Percentiles rank a stretch among this genome's conserved stretches.
phyloP scores from a whole-genome alignment of 2,888 invertebrate genomes.

The Agriopis leucophaearia region DNA sequence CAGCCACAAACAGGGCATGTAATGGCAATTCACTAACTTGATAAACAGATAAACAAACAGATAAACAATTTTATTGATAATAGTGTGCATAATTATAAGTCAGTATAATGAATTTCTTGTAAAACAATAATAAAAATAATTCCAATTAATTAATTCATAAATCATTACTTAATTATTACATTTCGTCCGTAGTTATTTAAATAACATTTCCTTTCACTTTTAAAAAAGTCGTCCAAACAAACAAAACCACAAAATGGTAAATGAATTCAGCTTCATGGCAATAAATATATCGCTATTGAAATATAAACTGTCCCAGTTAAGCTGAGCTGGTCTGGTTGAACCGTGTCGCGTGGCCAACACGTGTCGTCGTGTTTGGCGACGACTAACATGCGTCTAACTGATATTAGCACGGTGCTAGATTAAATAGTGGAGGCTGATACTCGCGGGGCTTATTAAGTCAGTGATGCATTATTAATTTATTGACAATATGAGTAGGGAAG shows the following conservation, averaged over 20 bases:
- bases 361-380: constrained; percentile 41
- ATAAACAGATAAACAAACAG: too few relatives aligned
- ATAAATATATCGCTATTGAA: constrained; percentile 44
- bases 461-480: constrained; percentile 20
- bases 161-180: too few relatives aligned
- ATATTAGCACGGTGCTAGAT: constrained; percentile 43
- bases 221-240: too few relatives aligned
- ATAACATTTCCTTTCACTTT: too few relatives aligned
- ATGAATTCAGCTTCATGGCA: constrained; percentile 26
- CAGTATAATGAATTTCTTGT: too few relatives aligned
- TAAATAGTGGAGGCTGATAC: constrained; percentile 35
- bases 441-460: constrained; percentile 27
- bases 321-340: constrained; percentile 49
- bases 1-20: neutral
- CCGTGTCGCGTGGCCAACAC: constrained; percentile 53
- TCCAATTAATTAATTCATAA: too few relatives aligned
- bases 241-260: constrained; percentile 21
- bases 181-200: too few relatives aligned
- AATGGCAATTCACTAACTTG: neutral
- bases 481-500: neutral
- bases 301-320: constrained; percentile 38
- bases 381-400: constrained; percentile 49
- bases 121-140: too few relatives aligned
- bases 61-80: too few relatives aligned
- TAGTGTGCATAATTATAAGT: too few relatives aligned